These are phyloP conservation scores for Laupala kohalensis DNA, from an alignment of 1,140 invertebrate species.

Conservation along the genomic window DNA sequence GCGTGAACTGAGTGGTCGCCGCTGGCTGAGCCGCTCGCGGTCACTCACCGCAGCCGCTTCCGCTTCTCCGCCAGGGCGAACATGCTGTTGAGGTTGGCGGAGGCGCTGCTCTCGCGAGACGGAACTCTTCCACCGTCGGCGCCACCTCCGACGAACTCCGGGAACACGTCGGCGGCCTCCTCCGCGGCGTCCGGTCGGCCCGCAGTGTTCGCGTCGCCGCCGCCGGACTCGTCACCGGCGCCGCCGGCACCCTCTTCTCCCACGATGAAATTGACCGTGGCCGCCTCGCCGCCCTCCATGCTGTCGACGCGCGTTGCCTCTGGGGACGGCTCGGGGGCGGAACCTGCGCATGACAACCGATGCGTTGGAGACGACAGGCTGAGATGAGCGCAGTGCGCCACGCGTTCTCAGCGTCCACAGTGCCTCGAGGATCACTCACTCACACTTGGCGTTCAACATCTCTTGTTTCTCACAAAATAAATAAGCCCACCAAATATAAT, in stretches of 20 bases:
- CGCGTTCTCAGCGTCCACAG: too few relatives aligned
- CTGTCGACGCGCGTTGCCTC: not conserved
- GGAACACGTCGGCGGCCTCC: constrained; percentile 7
- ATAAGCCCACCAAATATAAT: not conserved
- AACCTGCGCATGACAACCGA: not conserved
- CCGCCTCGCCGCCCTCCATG: constrained; percentile 24
- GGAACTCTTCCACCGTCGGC: not conserved
- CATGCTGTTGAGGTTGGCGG: constrained; percentile 23
- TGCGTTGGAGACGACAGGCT: not conserved
- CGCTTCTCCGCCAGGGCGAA: constrained; percentile 35
- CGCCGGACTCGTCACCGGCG: constrained; percentile 2
- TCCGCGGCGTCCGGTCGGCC: not conserved
- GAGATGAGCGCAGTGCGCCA: too few relatives aligned
- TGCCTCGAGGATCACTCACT: too few relatives aligned
- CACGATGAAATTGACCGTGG: constrained; percentile 34
- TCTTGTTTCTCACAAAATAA: not conserved
- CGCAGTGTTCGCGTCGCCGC: not conserved
- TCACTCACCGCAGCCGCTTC: constrained; percentile 35
- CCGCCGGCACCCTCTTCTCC: constrained; percentile 25
- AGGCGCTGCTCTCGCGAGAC: constrained; percentile 16
- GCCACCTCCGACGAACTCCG: too few relatives aligned
- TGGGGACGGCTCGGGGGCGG: not conserved
- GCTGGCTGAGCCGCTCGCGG: too few relatives aligned
- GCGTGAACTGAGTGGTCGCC: too few relatives aligned
- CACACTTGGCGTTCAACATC: too few relatives aligned